Conservation (phyloP, 2,888 invertebrate species). For the Loripinus fragilis region DNA sequence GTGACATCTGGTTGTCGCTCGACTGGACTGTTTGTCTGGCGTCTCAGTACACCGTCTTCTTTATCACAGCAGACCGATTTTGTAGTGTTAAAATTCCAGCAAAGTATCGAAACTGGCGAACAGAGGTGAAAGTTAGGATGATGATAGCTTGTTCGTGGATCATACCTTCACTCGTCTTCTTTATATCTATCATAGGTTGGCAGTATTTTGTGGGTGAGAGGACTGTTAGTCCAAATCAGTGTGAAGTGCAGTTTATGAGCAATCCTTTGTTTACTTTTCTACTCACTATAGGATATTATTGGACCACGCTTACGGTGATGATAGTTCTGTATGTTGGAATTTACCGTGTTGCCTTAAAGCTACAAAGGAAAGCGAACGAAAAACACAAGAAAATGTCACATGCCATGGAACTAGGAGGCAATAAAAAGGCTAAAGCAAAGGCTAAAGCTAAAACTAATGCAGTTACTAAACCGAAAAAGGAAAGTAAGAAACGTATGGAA, state of each 20-base stretch:
- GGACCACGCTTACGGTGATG: slow-evolving; percentile 97
- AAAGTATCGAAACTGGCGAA: slow-evolving; percentile 98
- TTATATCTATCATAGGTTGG: slow-evolving; percentile 99
- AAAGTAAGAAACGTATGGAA: slow-evolving; percentile 58
- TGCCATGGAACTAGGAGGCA: slow-evolving; percentile 82
- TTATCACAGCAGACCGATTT: slow-evolving; percentile 99
- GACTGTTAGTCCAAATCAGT: slow-evolving; percentile 93
- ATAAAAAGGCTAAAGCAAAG: slow-evolving; percentile 40
- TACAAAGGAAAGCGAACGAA: slow-evolving; percentile 98
- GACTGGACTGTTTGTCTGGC: slow-evolving; percentile 99
- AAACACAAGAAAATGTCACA: slow-evolving; percentile 91
- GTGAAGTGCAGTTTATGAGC: slow-evolving; percentile 98
- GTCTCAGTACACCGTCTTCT: slow-evolving; percentile 98
- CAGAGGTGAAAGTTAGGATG: slow-evolving; percentile 95
- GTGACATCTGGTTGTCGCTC: slow-evolving; percentile 99
- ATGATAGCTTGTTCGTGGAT: slow-evolving; percentile 99
- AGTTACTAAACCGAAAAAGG: slow-evolving; percentile 35
- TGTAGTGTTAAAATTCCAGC: slow-evolving; percentile 99
- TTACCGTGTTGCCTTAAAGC: slow-evolving; percentile 97
- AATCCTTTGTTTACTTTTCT: slow-evolving; percentile 99
- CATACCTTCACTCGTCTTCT: slow-evolving; percentile 97
- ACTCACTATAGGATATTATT: slow-evolving; percentile 97
- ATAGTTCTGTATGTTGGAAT: slow-evolving; percentile 98
- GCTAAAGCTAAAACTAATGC: slow-evolving; percentile 39
- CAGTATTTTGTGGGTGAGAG: slow-evolving; percentile 98